phyloP scores from a whole-genome alignment of 1,140 invertebrate genomes.

The Drosophila gunungcola region DNA sequence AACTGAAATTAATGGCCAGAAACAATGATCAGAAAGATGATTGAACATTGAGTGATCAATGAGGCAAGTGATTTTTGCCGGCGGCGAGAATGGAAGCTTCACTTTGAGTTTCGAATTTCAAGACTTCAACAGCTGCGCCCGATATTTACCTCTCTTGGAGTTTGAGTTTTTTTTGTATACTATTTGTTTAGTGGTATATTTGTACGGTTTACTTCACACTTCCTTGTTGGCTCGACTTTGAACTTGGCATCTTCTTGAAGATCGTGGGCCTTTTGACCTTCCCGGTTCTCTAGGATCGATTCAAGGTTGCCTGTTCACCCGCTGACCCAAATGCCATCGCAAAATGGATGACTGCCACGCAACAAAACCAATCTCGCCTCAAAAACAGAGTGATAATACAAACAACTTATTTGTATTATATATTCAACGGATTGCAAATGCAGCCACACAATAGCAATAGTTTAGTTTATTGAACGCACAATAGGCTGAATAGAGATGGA shows the following conservation, averaged over 20 bases:
- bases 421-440: conserved; percentile 43
- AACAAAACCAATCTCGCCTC: conserved; percentile 2
- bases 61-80: conserved; percentile 35
- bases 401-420: conserved; percentile 17
- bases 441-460: conserved; percentile 44
- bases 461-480: conserved; percentile 51
- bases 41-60: conserved; percentile 39
- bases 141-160: conserved; percentile 31
- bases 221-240: conserved; percentile 61
- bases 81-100: conserved; percentile 42
- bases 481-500: conserved; percentile 36
- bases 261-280: conserved; percentile 52
- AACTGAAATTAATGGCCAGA: conserved; percentile 10
- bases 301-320: conserved; percentile 19
- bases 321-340: conserved; percentile 54
- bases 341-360: conserved; percentile 7
- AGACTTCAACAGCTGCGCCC: conserved; percentile 27
- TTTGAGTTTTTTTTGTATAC: neutral
- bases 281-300: conserved; percentile 27
- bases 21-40: conserved; percentile 18
- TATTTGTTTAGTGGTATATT: conserved; percentile 20
- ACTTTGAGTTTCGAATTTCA: conserved; percentile 25
- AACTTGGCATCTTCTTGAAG: conserved; percentile 50
- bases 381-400: conserved; percentile 4
- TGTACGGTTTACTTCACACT: conserved; percentile 46